Conservation (phyloP, 2,888 invertebrate genomes). For the Epirrhoe alternata region DNA sequence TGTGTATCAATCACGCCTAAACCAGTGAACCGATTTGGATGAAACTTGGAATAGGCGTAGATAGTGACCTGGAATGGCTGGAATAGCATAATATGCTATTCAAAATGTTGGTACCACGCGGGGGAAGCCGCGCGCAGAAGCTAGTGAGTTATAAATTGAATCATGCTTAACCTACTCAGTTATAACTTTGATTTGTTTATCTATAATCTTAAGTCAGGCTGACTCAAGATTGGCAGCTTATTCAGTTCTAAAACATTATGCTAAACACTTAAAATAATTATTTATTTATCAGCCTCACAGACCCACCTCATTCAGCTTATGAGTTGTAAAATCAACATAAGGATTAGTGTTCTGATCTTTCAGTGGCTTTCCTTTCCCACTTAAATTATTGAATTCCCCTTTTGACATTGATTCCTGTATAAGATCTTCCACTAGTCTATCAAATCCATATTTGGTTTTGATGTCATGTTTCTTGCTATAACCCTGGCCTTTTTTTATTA, state of each 20-base stretch:
- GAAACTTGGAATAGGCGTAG: too few relatives aligned
- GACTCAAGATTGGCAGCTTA: too few relatives aligned
- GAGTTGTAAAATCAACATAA: conserved; percentile 94
- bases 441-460: conserved; percentile 93
- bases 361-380: conserved; percentile 93
- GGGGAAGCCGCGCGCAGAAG: too few relatives aligned
- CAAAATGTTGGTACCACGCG: too few relatives aligned
- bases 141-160: not conserved
- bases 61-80: too few relatives aligned
- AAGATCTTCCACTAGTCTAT: conserved; percentile 95
- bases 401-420: conserved; percentile 96
- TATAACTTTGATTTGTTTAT: not conserved
- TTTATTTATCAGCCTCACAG: too few relatives aligned
- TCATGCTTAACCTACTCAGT: not conserved
- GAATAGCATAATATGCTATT: too few relatives aligned
- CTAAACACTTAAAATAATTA: too few relatives aligned
- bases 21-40: too few relatives aligned
- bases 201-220: too few relatives aligned
- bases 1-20: too few relatives aligned
- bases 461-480: conserved; percentile 88
- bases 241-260: too few relatives aligned
- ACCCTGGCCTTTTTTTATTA: conserved; percentile 86
- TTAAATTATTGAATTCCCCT: conserved; percentile 94
- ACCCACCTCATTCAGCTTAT: conserved; percentile 91
- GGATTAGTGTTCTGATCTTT: conserved; percentile 89